Evolutionary conservation across 1,140 invertebrate genomes (phyloP).

Genomic region (Pseudomyrmex dendroicus): DNA sequence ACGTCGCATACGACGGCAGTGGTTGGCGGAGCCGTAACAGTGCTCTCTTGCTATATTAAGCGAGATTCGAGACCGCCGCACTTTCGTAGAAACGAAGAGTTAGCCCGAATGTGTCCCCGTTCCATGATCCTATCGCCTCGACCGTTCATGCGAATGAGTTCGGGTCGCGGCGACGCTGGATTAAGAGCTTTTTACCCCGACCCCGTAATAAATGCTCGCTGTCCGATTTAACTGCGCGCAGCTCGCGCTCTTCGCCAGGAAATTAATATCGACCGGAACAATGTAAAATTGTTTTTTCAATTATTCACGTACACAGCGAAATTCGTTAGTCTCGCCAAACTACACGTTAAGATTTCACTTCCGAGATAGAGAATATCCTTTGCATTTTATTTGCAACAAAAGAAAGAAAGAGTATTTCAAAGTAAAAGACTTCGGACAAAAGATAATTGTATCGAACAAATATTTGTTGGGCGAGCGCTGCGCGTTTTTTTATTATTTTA

Average conservation of each 20-base stretch:
- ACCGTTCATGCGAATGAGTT: constrained; percentile 52
- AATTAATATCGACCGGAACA: constrained; percentile 21
- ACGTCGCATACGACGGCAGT: not conserved
- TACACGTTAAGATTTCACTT: not conserved
- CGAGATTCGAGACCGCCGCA: constrained; percentile 44
- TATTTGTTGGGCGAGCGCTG: constrained; percentile 24
- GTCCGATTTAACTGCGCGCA: constrained; percentile 23
- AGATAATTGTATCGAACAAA: constrained; percentile 35
- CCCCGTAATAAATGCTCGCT: constrained; percentile 47
- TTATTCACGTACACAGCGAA: not conserved
- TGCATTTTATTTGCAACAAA: not conserved
- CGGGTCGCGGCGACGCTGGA: constrained; percentile 37
- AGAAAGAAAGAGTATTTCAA: not conserved
- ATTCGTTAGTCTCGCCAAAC: too few species aligned
- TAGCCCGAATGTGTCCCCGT: constrained; percentile 49
- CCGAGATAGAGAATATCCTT: not conserved
- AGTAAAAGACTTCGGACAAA: not conserved
- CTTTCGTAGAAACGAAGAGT: constrained; percentile 41
- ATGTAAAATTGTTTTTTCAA: not conserved
- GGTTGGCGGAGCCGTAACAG: not conserved
- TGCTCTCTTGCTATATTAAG: constrained; percentile 39
- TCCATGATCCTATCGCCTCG: constrained; percentile 22
- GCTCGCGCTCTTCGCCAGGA: not conserved
- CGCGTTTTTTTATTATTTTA: too few species aligned
- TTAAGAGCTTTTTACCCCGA: constrained; percentile 50